Base-by-base conservation (phyloP, 2,888 invertebrate species). In the Chouioia cunea region DNA sequence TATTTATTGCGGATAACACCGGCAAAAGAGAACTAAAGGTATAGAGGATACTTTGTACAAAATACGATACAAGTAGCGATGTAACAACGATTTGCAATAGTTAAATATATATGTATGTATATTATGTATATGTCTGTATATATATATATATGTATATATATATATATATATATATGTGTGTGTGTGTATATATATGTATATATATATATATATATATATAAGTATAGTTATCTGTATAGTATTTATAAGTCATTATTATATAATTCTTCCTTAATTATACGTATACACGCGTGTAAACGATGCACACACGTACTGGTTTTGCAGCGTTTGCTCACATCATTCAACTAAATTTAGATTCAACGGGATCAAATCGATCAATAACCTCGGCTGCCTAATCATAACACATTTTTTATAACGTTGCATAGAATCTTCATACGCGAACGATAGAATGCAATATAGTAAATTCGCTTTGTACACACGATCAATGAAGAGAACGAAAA, bases 31-130 rank as follows among this genome's bases (percentile, higher is more conserved):
- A 79, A 81, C 76, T 78, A 79, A 80, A 78, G 74, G 72, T 82
- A 77, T 77, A 79, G 80, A 79, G 77, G 76, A 80, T 82, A 83
- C 79, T 84, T 83, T 85, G 83, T 85, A 84, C 83, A 85, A 84
- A 83, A 84, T 83, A 82, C 83, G 79, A 84, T 83, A 80, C 79
- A 82, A 83, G 81, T 83, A 83, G 84, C 83, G 81, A 84, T 82
- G 79, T 83, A 84, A 84, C 83, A 84, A 85, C 82, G 80, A 79
- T 83, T 83, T 84, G 83, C 83, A 80, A 83, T 83, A 83, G 80
- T 84, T 80, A 82, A 83, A 83, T 84, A 83, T 81, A 82, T 78
- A 74, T n/a, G n/a, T 76, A 70, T 76, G 70, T 75, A 64, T 76
- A 70, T 74, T 76, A 73, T 75, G 66, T 74, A 75, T 76, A 78